These are phyloP conservation scores for Cnemophilus loriae DNA, from an alignment of 2,113 vertebrate genomes.

Conservation along the genomic window DNA sequence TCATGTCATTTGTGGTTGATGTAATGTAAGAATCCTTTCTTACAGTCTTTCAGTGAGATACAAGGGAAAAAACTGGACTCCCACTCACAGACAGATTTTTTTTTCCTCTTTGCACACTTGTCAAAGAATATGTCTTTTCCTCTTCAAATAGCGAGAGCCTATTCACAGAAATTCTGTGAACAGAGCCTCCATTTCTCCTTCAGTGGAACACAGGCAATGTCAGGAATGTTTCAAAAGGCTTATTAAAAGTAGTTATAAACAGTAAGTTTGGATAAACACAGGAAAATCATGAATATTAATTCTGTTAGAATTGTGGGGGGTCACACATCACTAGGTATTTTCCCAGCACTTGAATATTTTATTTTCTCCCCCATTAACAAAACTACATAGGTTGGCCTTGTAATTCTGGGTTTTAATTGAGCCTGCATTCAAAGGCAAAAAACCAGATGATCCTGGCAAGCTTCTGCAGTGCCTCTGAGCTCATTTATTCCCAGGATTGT, in stretches of 20 bases:
- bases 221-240: neutral
- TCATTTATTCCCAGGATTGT: neutral
- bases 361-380: neutral
- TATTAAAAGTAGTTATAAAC: neutral
- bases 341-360: neutral
- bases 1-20: conserved; percentile 51
- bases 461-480: neutral
- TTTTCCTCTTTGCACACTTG: conserved; percentile 29
- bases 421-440: neutral
- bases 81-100: conserved; percentile 32
- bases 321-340: neutral
- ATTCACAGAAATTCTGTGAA: neutral
- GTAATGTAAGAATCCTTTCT: conserved; percentile 22
- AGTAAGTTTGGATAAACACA: neutral
- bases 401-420: neutral
- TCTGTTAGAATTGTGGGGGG: neutral
- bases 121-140: conserved; percentile 32
- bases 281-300: neutral
- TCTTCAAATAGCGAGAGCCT: neutral
- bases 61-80: conserved; percentile 44
- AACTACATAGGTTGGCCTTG: neutral
- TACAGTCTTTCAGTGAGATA: conserved; percentile 11
- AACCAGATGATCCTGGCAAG: neutral
- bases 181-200: neutral
- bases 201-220: neutral